Percentiles rank a stretch among this genome's conserved stretches.
These are phyloP conservation scores for Trogon surrucura DNA, from an alignment of 2,113 vertebrate species.

Conservation along the genomic window DNA sequence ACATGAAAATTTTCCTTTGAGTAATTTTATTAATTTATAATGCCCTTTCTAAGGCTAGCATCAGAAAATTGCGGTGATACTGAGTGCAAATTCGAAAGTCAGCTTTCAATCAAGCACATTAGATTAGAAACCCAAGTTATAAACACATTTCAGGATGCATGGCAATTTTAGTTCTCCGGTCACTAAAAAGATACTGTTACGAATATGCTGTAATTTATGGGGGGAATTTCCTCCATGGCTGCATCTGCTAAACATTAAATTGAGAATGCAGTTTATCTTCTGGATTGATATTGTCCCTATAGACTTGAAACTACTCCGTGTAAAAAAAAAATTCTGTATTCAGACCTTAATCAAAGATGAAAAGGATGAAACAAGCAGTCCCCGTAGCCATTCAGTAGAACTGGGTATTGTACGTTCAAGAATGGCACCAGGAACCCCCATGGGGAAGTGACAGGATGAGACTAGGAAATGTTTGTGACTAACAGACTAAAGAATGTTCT, in stretches of 20 bases:
- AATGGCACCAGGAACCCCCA: slow-evolving; percentile 39
- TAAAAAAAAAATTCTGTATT: slow-evolving; percentile 21
- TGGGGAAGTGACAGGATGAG: slow-evolving; percentile 32
- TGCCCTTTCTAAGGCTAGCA: background rate
- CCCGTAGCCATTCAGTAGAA: background rate
- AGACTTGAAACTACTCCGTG: background rate
- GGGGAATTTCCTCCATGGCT: background rate
- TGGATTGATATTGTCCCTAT: background rate
- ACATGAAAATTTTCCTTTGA: background rate
- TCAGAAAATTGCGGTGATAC: background rate
- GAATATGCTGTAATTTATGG: background rate
- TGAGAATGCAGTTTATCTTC: slow-evolving; percentile 8
- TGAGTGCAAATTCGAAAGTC: background rate
- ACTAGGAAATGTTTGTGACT: slow-evolving; percentile 53
- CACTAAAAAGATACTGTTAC: background rate
- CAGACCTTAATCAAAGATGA: slow-evolving; percentile 55
- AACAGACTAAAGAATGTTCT: slow-evolving; percentile 56
- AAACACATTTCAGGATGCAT: background rate
- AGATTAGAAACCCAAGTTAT: background rate
- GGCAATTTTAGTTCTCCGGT: background rate
- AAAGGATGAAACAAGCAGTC: slow-evolving; percentile 28
- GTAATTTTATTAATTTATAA: background rate
- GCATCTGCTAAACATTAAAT: background rate
- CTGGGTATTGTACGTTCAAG: slow-evolving; percentile 18
- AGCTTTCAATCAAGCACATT: background rate